These are phyloP conservation scores for Erinaceus europaeus DNA, from an alignment of 2,113 vertebrate species.

Conservation along the genomic window DNA sequence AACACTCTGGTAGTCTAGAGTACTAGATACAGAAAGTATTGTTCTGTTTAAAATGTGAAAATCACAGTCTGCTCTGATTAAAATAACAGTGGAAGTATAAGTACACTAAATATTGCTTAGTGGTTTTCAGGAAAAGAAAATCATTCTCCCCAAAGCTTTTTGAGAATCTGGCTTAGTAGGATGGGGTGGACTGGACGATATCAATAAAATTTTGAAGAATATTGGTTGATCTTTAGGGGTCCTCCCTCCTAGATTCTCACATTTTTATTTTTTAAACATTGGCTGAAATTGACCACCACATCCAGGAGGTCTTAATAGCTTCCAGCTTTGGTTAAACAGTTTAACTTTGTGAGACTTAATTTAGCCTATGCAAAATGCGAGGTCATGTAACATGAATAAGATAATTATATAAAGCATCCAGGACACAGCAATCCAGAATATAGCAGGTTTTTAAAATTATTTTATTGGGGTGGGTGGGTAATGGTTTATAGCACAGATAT, in stretches of 20 bases:
- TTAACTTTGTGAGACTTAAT: neutral
- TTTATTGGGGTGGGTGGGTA: too few relatives aligned
- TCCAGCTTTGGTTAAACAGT: neutral
- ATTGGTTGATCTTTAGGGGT: neutral
- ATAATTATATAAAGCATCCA: neutral
- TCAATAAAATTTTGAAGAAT: neutral
- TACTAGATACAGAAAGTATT: conserved; percentile 41
- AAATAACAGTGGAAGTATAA: conserved; percentile 41
- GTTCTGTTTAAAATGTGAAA: conserved; percentile 45
- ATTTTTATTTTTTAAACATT: neutral
- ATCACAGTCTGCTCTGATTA: conserved; percentile 43
- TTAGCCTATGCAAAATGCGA: neutral
- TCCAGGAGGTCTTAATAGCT: neutral
- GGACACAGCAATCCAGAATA: too few relatives aligned
- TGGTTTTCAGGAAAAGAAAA: conserved; percentile 7
- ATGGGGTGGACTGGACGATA: neutral
- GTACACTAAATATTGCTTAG: conserved; percentile 38
- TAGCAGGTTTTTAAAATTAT: too few relatives aligned
- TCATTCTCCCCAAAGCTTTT: neutral
- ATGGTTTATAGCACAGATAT: too few relatives aligned
- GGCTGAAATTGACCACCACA: neutral
- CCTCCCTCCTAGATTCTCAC: neutral
- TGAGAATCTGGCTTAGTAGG: neutral
- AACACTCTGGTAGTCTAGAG: conserved; percentile 46
- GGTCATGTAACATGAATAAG: neutral